A percentile compares a stretch with the other conserved stretches of the same genome.
Conservation (phyloP, 2,888 invertebrate species). For the Acronicta alni region DNA sequence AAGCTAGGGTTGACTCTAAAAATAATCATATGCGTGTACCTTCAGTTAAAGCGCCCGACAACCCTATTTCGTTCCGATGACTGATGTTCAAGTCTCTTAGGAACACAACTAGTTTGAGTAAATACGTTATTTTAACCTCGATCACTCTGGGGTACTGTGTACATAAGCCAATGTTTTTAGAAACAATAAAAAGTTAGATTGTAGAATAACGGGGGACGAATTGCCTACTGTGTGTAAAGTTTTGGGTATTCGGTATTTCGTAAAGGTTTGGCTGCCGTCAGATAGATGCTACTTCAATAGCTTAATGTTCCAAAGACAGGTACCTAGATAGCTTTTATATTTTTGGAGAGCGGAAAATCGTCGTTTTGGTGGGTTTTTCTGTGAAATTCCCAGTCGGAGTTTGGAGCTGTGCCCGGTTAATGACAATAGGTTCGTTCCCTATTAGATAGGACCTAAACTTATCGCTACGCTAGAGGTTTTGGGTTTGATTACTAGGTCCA, state of each 20-base stretch:
- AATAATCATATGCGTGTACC: not conserved
- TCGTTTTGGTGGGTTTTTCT: too few species aligned
- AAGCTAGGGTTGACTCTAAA: not conserved
- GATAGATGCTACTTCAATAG: too few species aligned
- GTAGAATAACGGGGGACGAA: not conserved
- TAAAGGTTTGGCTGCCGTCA: not conserved
- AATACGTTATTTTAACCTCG: conserved; percentile 52
- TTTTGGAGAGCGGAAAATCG: too few species aligned
- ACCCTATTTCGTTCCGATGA: conserved; percentile 42
- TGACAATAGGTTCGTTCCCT: too few species aligned
- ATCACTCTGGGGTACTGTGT: conserved; percentile 32
- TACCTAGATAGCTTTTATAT: too few species aligned
- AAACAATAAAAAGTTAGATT: conserved; percentile 10
- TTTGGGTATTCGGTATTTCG: not conserved
- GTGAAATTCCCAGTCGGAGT: too few species aligned
- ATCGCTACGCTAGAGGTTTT: too few species aligned
- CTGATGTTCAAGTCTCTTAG: conserved; percentile 44
- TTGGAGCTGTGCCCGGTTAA: too few species aligned
- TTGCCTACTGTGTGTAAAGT: not conserved
- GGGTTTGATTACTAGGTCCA: too few species aligned
- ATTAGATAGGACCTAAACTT: too few species aligned
- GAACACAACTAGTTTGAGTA: conserved; percentile 46
- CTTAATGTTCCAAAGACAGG: too few species aligned
- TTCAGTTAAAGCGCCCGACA: conserved; percentile 9
- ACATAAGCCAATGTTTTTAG: conserved; percentile 16